Percentiles rank a stretch among this genome's conserved stretches.
phyloP scores from a whole-genome alignment of 2,797 vertebrate species.

The Phoeniculus purpureus region DNA sequence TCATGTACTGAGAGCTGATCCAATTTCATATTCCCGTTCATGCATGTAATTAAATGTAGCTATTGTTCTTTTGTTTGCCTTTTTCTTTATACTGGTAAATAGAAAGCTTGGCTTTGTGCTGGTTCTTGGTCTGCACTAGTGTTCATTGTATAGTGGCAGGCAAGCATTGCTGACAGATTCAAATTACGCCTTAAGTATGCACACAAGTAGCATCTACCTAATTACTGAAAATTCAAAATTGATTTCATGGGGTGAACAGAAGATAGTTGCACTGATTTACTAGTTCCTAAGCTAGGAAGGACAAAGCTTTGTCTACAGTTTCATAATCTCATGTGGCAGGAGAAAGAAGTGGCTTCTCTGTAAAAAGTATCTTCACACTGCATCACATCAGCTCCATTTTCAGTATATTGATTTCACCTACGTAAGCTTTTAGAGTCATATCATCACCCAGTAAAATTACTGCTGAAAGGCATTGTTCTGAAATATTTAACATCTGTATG shows the following conservation, averaged over 20 bases:
- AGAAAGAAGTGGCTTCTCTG: background rate
- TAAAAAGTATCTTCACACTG: background rate
- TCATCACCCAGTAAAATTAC: background rate
- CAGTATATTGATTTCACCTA: background rate
- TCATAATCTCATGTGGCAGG: background rate
- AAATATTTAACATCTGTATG: background rate
- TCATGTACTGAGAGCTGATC: background rate
- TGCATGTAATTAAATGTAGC: background rate
- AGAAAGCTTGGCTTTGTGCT: background rate
- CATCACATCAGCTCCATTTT: background rate
- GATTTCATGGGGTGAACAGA: background rate
- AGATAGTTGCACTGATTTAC: background rate
- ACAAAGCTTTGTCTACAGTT: background rate
- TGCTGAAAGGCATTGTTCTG: background rate
- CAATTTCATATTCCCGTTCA: constrained; percentile 10
- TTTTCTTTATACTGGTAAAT: background rate
- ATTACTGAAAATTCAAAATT: background rate
- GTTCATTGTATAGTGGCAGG: background rate
- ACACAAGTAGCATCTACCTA: background rate
- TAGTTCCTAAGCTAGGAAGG: background rate
- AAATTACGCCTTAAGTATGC: background rate
- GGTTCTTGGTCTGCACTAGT: background rate
- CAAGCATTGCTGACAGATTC: background rate
- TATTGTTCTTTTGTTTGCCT: constrained; percentile 27
- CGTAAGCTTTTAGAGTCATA: background rate